These are phyloP conservation scores for Odontophorus gujanensis DNA, from an alignment of 2,113 vertebrate genomes.

Conservation along the genomic window DNA sequence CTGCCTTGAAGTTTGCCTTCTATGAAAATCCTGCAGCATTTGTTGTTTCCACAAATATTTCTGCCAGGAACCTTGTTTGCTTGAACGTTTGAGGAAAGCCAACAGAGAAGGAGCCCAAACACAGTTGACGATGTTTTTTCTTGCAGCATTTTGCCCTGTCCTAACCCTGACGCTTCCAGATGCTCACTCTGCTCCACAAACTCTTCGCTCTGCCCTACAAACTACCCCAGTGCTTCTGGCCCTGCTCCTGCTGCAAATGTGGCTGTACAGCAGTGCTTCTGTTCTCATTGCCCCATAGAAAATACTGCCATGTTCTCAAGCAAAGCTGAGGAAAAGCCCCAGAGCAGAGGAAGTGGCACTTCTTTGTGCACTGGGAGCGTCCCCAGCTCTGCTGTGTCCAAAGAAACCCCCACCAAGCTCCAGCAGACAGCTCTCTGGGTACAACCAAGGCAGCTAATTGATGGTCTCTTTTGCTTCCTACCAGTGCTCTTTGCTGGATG, in stretches of 20 bases:
- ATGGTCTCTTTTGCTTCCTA: background rate
- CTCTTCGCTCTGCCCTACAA: background rate
- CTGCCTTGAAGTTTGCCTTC: conserved; percentile 42
- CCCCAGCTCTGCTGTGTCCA: background rate
- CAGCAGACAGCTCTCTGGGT: background rate
- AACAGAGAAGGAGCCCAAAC: conserved; percentile 45
- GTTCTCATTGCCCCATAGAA: background rate
- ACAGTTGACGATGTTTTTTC: background rate
- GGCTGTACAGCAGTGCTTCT: background rate
- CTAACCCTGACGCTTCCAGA: background rate
- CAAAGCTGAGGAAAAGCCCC: fast-evolving
- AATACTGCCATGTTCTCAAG: background rate
- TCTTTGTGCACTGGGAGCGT: background rate
- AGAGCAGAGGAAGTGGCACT: background rate
- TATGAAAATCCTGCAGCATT: conserved; percentile 12
- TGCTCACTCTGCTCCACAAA: background rate
- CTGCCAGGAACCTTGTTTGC: conserved; percentile 46
- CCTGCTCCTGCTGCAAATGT: background rate
- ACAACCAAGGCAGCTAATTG: background rate
- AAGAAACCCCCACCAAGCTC: background rate
- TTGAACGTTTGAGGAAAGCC: conserved; percentile 49
- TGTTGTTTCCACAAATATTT: conserved; percentile 37
- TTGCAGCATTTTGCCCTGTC: background rate
- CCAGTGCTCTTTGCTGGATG: background rate
- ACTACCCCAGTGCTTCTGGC: background rate